phyloP scores from a whole-genome alignment of 2,113 vertebrate genomes.

The Felis chaus region DNA sequence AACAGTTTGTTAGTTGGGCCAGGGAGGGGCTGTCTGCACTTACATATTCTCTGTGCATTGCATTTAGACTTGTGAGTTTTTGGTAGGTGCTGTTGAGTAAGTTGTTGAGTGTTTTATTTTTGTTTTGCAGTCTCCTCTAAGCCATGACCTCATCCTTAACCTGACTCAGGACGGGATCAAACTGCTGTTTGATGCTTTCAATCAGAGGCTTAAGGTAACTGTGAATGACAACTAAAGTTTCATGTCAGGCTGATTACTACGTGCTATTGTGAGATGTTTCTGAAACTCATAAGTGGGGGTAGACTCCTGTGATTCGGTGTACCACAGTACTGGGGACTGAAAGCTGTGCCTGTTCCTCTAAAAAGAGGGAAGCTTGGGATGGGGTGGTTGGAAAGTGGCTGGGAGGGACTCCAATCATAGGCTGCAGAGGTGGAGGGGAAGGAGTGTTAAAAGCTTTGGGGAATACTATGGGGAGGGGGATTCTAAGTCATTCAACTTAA shows the following conservation, averaged over 20 bases:
- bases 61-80: slow-evolving; percentile 53
- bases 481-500: background rate
- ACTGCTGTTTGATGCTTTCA: slow-evolving; percentile 99
- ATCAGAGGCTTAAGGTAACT: slow-evolving; percentile 98
- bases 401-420: background rate
- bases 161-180: slow-evolving; percentile 99
- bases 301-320: slow-evolving; percentile 35
- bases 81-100: slow-evolving; percentile 18
- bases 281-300: background rate
- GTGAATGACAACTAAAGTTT: slow-evolving; percentile 48
- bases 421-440: background rate
- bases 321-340: background rate
- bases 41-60: background rate
- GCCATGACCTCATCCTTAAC: slow-evolving; percentile 99
- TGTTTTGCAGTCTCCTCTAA: slow-evolving; percentile 93
- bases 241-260: slow-evolving; percentile 2
- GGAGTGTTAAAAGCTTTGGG: background rate
- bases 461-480: background rate
- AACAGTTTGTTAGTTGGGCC: background rate
- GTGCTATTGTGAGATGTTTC: slow-evolving; percentile 38
- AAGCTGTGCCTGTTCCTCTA: slow-evolving; percentile 8
- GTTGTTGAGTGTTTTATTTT: slow-evolving; percentile 64
- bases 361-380: background rate
- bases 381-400: background rate
- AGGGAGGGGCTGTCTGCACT: background rate